Conservation (phyloP, 2,113 vertebrate species). For the Thryonomys swinderianus region DNA sequence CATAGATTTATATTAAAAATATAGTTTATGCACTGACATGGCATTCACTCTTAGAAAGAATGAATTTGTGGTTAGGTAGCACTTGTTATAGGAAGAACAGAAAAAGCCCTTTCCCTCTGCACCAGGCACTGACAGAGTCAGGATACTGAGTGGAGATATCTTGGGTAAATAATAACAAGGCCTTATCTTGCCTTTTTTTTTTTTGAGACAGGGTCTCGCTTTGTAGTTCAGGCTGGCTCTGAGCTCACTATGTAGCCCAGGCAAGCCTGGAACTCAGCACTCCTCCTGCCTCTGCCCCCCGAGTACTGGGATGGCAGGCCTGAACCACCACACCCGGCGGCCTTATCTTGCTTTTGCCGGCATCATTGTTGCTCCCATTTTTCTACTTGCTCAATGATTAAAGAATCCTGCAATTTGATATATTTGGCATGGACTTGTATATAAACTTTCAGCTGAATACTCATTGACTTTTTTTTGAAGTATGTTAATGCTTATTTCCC, state of each 20-base stretch:
- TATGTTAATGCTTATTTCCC: neutral
- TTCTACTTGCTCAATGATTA: neutral
- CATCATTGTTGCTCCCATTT: accelerated
- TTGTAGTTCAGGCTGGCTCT: too few species aligned
- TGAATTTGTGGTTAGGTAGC: neutral
- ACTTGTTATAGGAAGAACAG: neutral
- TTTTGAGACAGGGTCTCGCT: too few species aligned
- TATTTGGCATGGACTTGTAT: neutral
- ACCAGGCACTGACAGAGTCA: neutral
- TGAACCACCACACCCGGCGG: too few species aligned
- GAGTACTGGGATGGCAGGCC: too few species aligned
- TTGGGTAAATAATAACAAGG: neutral
- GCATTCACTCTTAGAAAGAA: neutral
- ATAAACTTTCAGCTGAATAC: neutral
- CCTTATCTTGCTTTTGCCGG: neutral
- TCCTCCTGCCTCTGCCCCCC: too few species aligned
- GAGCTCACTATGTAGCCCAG: too few species aligned
- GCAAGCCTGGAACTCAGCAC: too few species aligned
- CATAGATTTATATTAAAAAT: neutral
- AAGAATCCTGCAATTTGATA: neutral
- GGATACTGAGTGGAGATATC: neutral
- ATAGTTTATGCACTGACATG: neutral
- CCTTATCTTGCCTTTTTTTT: too few species aligned
- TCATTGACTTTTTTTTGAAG: neutral
- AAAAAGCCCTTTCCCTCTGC: neutral